These are phyloP conservation scores for Maccullochella peelii DNA, from an alignment of 2,113 vertebrate species.

Conservation along the genomic window DNA sequence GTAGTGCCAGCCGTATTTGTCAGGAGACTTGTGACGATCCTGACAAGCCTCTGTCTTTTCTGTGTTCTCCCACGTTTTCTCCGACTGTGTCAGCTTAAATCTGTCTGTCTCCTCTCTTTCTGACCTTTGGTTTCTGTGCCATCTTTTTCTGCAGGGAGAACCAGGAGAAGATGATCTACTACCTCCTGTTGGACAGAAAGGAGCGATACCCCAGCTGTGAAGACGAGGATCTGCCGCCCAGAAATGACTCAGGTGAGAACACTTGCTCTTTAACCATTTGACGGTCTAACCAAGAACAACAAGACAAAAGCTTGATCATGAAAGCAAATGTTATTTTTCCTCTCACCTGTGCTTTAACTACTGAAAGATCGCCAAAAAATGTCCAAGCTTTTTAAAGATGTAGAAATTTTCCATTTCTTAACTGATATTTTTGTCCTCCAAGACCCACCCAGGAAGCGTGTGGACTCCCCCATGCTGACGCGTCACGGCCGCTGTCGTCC, in stretches of 20 bases:
- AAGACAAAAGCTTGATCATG: not conserved
- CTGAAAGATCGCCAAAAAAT: not conserved
- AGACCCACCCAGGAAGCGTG: slow-evolving; percentile 92
- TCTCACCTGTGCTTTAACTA: not conserved
- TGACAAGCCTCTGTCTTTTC: not conserved
- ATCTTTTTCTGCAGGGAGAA: slow-evolving; percentile 85
- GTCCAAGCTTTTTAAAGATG: not conserved
- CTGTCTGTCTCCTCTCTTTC: not conserved
- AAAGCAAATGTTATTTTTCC: not conserved
- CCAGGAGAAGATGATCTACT: slow-evolving; percentile 97
- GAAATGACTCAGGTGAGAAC: slow-evolving; percentile 89
- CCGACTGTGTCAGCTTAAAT: not conserved
- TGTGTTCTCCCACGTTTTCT: not conserved
- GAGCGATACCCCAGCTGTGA: slow-evolving; percentile 95
- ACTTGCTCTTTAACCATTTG: not conserved
- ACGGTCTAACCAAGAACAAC: not conserved
- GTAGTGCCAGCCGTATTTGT: not conserved
- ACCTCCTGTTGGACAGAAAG: slow-evolving; percentile 92
- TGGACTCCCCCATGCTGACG: slow-evolving; percentile 94
- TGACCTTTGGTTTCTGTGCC: not conserved
- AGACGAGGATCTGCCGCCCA: slow-evolving; percentile 91
- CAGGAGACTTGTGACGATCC: not conserved
- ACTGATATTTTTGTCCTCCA: slow-evolving; percentile 1
- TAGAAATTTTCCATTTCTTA: not conserved
- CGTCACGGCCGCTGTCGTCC: slow-evolving; percentile 92